These are phyloP conservation scores for Pseudomyrmex gracilis DNA, from an alignment of 1,140 invertebrate species.

Conservation along the genomic window DNA sequence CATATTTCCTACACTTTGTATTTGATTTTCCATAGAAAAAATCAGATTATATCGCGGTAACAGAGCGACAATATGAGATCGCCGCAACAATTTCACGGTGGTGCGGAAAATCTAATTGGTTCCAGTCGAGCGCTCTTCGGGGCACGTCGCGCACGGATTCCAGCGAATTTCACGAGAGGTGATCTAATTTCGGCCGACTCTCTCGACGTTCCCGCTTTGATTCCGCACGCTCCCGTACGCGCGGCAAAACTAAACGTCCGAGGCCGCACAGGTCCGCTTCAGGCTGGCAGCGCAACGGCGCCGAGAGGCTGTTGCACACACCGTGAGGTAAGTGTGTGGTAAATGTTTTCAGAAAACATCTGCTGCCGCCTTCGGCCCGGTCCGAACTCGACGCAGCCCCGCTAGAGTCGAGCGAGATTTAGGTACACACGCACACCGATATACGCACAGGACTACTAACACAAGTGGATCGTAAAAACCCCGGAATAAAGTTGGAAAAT, in stretches of 20 bases:
- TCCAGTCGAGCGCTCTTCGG: slow-evolving; percentile 42
- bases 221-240: slow-evolving; percentile 74
- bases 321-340: background rate
- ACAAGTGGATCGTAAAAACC: slow-evolving; percentile 13
- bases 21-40: background rate
- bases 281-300: slow-evolving; percentile 48
- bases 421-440: background rate
- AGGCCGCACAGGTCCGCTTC: slow-evolving; percentile 69
- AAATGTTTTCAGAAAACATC: slow-evolving; percentile 74
- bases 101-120: background rate
- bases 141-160: slow-evolving; percentile 46
- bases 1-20: background rate
- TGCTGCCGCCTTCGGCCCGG: slow-evolving; percentile 23
- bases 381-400: background rate
- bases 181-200: slow-evolving; percentile 73
- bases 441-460: background rate
- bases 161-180: slow-evolving; percentile 42
- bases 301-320: slow-evolving; percentile 24
- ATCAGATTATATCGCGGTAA: background rate
- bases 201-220: slow-evolving; percentile 25
- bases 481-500: background rate
- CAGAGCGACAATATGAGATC: background rate
- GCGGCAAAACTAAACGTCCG: slow-evolving; percentile 77
- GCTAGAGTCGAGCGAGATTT: slow-evolving; percentile 9
- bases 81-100: background rate